Conservation (phyloP, 2,113 vertebrate genomes). For the Xenopus tropicalis region DNA sequence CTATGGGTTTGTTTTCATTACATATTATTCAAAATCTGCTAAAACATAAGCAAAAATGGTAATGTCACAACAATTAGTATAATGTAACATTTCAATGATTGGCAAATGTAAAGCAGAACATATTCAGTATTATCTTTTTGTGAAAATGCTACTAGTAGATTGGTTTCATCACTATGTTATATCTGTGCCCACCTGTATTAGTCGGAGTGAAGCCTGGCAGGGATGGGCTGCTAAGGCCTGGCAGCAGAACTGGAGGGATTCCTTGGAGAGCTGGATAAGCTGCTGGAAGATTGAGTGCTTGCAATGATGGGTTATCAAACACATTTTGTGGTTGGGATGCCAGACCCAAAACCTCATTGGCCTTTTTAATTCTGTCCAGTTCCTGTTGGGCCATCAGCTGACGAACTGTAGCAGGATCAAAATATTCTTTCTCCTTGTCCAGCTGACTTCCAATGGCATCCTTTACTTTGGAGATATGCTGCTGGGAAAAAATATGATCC, state of each 20-base stretch:
- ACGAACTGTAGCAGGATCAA: conserved; percentile 96
- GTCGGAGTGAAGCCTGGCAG: conserved; percentile 94
- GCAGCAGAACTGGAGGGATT: conserved; percentile 93
- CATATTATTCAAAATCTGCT: no score
- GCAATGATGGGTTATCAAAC: conserved; percentile 90
- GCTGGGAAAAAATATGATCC: conserved; percentile 98
- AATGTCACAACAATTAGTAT: no score
- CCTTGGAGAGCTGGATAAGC: conserved; percentile 92
- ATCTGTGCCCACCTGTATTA: conserved; percentile 87
- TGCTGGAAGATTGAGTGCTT: conserved; percentile 92
- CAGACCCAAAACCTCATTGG: conserved; percentile 95
- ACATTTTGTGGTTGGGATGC: conserved; percentile 88
- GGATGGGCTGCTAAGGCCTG: conserved; percentile 93
- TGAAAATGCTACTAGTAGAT: no score
- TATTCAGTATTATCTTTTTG: no score
- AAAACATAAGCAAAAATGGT: no score
- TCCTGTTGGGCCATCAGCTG: conserved; percentile 99
- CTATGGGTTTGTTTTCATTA: no score
- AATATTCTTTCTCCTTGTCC: conserved; percentile 98
- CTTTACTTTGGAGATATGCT: conserved; percentile 98
- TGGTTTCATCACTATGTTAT: no score
- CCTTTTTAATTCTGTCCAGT: conserved; percentile 98
- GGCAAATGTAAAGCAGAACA: no score
- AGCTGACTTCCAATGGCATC: conserved; percentile 97
- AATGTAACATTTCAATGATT: no score